Evolutionary conservation across 2,888 invertebrate species (phyloP).

Genomic region (Nemapogon koenigi): DNA sequence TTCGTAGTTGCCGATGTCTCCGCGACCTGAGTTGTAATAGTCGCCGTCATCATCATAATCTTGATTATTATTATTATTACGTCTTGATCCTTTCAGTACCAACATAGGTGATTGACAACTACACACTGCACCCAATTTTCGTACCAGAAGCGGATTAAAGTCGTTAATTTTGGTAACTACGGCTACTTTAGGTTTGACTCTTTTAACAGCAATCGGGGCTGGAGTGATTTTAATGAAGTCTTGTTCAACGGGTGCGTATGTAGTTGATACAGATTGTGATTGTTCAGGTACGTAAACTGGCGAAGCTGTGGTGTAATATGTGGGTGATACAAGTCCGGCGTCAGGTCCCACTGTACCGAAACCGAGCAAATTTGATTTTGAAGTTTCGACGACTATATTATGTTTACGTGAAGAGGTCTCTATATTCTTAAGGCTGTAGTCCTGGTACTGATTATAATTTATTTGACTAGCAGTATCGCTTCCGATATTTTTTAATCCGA

Average conservation of each 20-base stretch:
- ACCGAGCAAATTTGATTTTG: constrained; percentile 47
- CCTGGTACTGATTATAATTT: constrained; percentile 35
- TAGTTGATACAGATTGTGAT: constrained; percentile 27
- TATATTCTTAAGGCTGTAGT: constrained; percentile 25
- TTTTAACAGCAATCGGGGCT: constrained; percentile 28
- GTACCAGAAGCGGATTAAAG: constrained; percentile 72
- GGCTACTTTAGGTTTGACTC: constrained; percentile 55
- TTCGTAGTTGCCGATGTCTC: constrained; percentile 31
- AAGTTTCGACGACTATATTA: constrained; percentile 47
- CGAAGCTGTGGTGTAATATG: constrained; percentile 39
- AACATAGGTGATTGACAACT: constrained; percentile 70
- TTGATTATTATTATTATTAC: constrained; percentile 29
- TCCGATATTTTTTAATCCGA: constrained; percentile 26
- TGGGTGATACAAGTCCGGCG: constrained; percentile 42
- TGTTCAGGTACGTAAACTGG: constrained; percentile 31
- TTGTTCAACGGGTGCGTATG: constrained; percentile 39
- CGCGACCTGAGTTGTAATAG: constrained; percentile 33
- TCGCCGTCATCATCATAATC: constrained; percentile 36
- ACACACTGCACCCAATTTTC: constrained; percentile 76
- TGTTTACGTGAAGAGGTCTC: constrained; percentile 34
- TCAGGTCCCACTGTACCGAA: constrained; percentile 53
- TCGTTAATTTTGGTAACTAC: constrained; percentile 74
- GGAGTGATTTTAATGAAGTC: constrained; percentile 45
- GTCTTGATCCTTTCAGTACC: constrained; percentile 52
- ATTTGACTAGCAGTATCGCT: constrained; percentile 23